phyloP scores from a whole-genome alignment of 2,797 vertebrate genomes.

The Uromys caudimaculatus region DNA sequence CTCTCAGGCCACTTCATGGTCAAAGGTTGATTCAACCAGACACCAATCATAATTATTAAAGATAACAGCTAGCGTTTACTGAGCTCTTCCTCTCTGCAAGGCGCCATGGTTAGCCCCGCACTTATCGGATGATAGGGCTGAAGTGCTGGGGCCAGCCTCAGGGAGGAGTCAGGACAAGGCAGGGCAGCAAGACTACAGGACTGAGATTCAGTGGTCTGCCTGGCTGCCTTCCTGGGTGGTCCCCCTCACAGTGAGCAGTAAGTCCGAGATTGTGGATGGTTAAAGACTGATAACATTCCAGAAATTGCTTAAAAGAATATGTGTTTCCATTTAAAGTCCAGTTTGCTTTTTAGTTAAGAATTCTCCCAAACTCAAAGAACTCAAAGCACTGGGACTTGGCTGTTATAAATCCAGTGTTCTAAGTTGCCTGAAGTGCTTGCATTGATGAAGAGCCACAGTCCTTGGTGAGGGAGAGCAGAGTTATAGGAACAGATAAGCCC shows the following conservation, averaged over 20 bases:
- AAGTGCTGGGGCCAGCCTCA: not conserved
- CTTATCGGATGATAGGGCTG: not conserved
- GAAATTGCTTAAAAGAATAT: not conserved
- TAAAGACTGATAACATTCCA: not conserved
- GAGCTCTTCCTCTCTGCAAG: not conserved
- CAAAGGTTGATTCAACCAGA: not conserved
- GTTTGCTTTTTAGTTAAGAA: slow-evolving; percentile 15
- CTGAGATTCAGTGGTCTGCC: too few species aligned
- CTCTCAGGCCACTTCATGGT: not conserved
- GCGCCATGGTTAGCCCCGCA: accelerated
- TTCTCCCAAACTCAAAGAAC: not conserved
- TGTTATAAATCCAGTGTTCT: not conserved
- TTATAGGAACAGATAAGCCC: not conserved
- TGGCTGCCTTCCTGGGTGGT: not conserved
- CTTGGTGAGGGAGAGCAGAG: not conserved
- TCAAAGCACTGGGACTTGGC: not conserved
- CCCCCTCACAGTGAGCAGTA: not conserved
- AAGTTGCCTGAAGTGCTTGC: not conserved
- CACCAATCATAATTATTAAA: not conserved
- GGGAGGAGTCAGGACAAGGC: not conserved
- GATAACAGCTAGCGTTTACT: not conserved
- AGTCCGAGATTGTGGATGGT: not conserved
- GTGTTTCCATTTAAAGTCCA: not conserved
- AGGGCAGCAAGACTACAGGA: not conserved
- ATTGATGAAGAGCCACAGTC: not conserved